Evolutionary conservation across 1,140 invertebrate genomes (phyloP).

Genomic region (Hirudo medicinalis): DNA sequence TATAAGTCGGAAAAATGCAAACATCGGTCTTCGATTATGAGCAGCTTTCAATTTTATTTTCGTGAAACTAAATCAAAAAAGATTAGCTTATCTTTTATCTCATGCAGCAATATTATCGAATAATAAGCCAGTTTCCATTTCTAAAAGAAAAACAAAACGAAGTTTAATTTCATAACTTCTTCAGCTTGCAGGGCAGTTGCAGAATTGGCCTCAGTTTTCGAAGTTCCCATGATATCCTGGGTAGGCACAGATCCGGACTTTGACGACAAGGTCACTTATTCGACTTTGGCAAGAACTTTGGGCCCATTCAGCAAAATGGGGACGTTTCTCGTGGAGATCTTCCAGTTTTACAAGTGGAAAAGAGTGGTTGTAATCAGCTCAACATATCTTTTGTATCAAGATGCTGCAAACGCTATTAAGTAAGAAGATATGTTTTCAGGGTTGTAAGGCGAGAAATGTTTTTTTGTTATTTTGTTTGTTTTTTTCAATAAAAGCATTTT

Average conservation of each 20-base stretch:
- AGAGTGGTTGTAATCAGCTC: constrained; percentile 8
- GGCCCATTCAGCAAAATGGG: constrained; percentile 13
- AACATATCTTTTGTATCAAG: constrained; percentile 10
- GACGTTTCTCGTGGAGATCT: constrained; percentile 1
- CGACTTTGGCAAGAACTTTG: constrained; percentile 14
- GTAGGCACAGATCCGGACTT: constrained; percentile 19
- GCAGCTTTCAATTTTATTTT: too few relatives aligned
- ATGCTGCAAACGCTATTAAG: constrained; percentile 15
- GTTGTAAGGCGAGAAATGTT: too few relatives aligned
- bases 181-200: constrained; percentile 17
- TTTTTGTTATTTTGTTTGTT: too few relatives aligned
- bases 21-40: too few relatives aligned
- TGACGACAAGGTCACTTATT: constrained; percentile 19
- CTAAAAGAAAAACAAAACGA: too few relatives aligned
- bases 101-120: too few relatives aligned
- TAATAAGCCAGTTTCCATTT: too few relatives aligned
- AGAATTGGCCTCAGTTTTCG: constrained; percentile 15
- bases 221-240: constrained; percentile 17
- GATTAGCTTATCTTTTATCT: too few relatives aligned
- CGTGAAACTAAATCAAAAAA: too few relatives aligned
- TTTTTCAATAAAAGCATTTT: neutral
- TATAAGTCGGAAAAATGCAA: too few relatives aligned
- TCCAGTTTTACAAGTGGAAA: neutral
- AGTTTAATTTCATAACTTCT: too few relatives aligned
- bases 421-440: neutral